These are phyloP conservation scores for Lottia gigantea DNA, from an alignment of 2,888 invertebrate genomes.

Conservation along the genomic window DNA sequence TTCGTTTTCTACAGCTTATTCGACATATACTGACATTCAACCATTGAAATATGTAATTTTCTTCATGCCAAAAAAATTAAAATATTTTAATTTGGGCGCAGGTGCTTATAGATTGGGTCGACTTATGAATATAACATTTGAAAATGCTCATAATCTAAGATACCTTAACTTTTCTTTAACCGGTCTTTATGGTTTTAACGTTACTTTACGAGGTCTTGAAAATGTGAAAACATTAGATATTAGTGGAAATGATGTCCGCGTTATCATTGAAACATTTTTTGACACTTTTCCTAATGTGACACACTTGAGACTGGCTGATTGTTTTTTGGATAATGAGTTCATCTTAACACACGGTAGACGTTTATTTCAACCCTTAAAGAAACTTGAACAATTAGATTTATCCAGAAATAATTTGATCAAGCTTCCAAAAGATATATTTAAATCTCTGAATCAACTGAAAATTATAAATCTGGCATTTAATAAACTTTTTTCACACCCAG, in stretches of 20 bases:
- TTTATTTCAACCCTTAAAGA: not conserved
- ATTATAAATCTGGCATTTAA: constrained; percentile 4
- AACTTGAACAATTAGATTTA: not conserved
- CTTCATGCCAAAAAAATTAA: not conserved
- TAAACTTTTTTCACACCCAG: not conserved
- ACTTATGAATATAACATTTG: not conserved
- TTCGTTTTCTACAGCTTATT: no score
- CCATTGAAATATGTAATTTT: not conserved
- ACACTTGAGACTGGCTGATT: not conserved
- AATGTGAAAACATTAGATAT: not conserved
- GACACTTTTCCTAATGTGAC: not conserved
- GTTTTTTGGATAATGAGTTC: not conserved
- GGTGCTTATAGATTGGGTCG: not conserved
- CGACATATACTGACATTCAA: no score
- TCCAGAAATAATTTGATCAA: not conserved
- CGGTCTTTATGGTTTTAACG: not conserved
- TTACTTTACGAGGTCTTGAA: not conserved
- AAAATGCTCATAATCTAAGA: not conserved
- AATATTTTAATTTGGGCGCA: not conserved
- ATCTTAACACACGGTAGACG: not conserved
- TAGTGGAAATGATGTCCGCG: not conserved
- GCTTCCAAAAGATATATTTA: not conserved
- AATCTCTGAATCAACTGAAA: not conserved
- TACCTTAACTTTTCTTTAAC: not conserved
- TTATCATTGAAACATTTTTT: not conserved